Evolutionary conservation across 2,113 vertebrate species (phyloP), one percentile per base, ranked within the genome.

Genomic region (Dunckerocampus dactyliophorus): DNA sequence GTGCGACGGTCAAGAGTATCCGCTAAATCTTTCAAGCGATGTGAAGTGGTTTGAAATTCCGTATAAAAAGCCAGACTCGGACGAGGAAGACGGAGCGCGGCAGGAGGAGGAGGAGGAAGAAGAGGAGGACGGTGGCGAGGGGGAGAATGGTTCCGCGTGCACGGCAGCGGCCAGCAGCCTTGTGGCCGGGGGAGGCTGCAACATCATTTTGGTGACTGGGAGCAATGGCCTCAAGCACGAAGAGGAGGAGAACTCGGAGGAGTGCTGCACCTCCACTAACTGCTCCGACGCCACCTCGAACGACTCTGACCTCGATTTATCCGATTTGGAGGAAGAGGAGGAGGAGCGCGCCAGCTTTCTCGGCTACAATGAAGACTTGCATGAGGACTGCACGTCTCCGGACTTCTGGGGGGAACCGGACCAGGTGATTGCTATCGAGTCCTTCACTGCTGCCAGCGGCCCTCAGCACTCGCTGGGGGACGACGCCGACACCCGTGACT

Each of bases 1-100:
- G 78, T 87, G 89, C 74, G 89, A 88, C 85, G 67, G 84, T 16
- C 89, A 87, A 65, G 89, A 89, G 59, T 80, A 89, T 54, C 88
- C 89, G 72, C 80, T 90, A 69, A 91, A 91, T 80, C 89, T 91
- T 72, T 89, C 89, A 4, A 88, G 87, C 77, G 91, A 91, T 77
- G 90, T 92, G 75, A 92, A 91, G 90, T 92, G 91, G 91, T 90
- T 92, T 53, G 91, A 92, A 69, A 90, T 92, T 72, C 90, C 91
- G 39, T 89, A 90, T 81, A 81, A 85, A 87, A 89, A 91, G 85
- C 89, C 87, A 19, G 89, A 90, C 81, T 85, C 82, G 83, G 90
- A 90, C 73, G 89, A 89, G 71, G 90, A 91, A 69, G 89, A 88
- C 68, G 87, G 72, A 60, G 79, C 48, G 49, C 72, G 77, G 62